Base-by-base conservation (phyloP, 2,888 invertebrate species). In the Oxycera nigricornis region DNA sequence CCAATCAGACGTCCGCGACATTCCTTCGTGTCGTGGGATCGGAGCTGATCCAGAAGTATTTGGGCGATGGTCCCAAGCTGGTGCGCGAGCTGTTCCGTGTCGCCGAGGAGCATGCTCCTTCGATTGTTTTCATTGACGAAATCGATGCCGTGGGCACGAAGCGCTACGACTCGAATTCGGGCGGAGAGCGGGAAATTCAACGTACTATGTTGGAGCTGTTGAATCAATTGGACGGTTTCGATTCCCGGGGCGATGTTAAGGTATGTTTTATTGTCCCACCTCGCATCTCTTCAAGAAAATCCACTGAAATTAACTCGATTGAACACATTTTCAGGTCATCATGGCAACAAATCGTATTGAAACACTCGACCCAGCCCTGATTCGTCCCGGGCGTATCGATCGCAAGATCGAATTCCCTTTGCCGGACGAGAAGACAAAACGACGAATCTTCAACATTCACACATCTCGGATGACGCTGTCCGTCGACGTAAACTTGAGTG, bases 91-190 rank as follows among this genome's bases (percentile, higher is more conserved):
- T 99, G 76, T 99, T 99, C 86, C 89, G 98, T 80, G 98, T 99
- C n/a, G 99, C 99, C 0, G 98, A 99, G 83, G 98, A 99, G 83
- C 97, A 99, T 87, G 98, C 99, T 0, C 99, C 99, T 0, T 98
- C 98, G 1, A 99, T 99, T 85, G 98, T 99, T 11, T 99, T 99
- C 83, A 99, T 99, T 81, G 99, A 99, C 88, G 99, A 99, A 90
- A 99, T 99, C 81, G 99, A 99, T 88, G 98, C 98, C 30, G 96
- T 98, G 14, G 98, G 98, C 74, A 98, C 98, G 4, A 99, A 98
- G 87, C 91, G 97, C 84, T 99, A 98, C 84, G 99, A 99, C 83
- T 98, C 98, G 0, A 99, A 99, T 86, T 98, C 98, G 70, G 99
- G 99, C 46, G 99, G 99, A 75, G 99, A 99, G 85, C 90, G 98